Base-by-base conservation (phyloP, 1,140 invertebrate species). In the Papilio dardanus region DNA sequence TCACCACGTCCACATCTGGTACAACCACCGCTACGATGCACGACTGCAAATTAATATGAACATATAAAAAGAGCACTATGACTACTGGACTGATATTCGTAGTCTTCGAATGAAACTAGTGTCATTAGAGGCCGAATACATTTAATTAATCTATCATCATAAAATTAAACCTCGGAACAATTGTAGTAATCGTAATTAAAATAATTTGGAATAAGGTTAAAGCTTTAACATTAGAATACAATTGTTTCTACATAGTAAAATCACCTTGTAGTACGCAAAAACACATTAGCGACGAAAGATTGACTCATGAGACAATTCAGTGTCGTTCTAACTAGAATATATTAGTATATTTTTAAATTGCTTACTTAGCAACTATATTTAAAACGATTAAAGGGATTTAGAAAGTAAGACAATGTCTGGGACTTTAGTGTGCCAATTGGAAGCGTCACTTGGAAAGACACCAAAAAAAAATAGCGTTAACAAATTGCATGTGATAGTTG, bases 11-110 rank as follows among this genome's bases (percentile, higher is more conserved):
- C 31, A 98, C 97, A 88, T 99, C 98, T 65, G 99, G 99, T 74
- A 99, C 97, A 74, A 99, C 97, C 74, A 99, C 95, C 37, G 97
- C 99, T 69, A 99, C 96, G 75, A 99, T 96, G 93, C 97, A 98
- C 30, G 98, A 98, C 96, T 98, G 94, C 66, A 95, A 94, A 82
- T 30, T 74, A 68, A 75, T 16, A 74, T 74, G 50, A 75, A 31
- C 21, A 50, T 69, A 54, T 71, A 21, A 50, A 54, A 14, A 28
- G 10, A 54, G 10, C 8, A 3, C n/a, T 1, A 7, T 19, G 19
- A n/a, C 35, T 37, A 2, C 1, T 46, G 6, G 42, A 16, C 6
- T 46, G 16, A 46, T n/a, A 46, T 46, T 16, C 33, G 7, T 33
- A 33, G 3, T 33, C 33, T 40, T 40, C 4, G 35, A 37, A 37